A percentile compares a stretch with the other conserved stretches of the same genome.
Evolutionary conservation across 2,888 invertebrate genomes (phyloP).

Genomic region (Dasypogon diadema): DNA sequence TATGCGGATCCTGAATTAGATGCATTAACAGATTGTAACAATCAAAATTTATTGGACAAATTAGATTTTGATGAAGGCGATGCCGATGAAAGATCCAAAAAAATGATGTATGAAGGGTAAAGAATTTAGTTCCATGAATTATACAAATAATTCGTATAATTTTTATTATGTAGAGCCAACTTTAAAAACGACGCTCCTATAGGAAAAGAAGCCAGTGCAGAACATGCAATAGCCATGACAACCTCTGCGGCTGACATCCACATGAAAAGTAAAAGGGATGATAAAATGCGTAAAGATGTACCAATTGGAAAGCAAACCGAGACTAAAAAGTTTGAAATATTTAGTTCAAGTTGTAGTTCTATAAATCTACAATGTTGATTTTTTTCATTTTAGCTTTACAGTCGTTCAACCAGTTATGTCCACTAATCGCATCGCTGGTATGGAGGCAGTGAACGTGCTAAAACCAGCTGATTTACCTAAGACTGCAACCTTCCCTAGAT

Average conservation of each 20-base stretch:
- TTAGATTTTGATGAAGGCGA: slow-evolving; percentile 84
- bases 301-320: background rate
- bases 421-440: background rate
- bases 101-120: slow-evolving; percentile 60
- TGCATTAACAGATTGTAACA: slow-evolving; percentile 80
- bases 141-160: too few relatives aligned
- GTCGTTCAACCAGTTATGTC: background rate
- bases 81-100: slow-evolving; percentile 71
- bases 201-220: background rate
- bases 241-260: background rate
- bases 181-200: background rate
- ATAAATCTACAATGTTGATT: background rate
- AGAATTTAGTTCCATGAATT: too few relatives aligned
- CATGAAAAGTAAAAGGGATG: slow-evolving; percentile 18
- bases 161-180: background rate
- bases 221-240: background rate
- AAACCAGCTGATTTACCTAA: slow-evolving; percentile 27
- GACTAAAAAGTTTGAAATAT: slow-evolving; percentile 13
- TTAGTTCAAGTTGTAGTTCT: background rate
- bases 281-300: slow-evolving; percentile 1
- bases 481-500: slow-evolving; percentile 35
- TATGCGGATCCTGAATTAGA: slow-evolving; percentile 95
- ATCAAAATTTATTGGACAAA: slow-evolving; percentile 88
- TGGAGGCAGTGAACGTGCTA: slow-evolving; percentile 5
- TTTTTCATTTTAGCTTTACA: slow-evolving; percentile 13